Percentiles rank a stretch among this genome's conserved stretches.
Conservation (phyloP, 2,888 invertebrate genomes). For the Dione juno region DNA sequence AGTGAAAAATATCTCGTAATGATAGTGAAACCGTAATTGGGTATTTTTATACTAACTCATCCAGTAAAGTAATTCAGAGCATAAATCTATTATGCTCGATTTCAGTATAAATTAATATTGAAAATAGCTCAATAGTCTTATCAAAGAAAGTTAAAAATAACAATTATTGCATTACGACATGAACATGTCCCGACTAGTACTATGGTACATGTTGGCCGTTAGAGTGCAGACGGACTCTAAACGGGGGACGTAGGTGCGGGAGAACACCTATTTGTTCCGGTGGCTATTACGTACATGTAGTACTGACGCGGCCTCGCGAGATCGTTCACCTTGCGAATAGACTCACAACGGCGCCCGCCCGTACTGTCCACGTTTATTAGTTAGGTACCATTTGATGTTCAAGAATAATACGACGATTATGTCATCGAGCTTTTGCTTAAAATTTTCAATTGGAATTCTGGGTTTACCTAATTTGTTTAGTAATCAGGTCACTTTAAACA, state of each 20-base stretch:
- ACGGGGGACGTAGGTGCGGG: slow-evolving; percentile 42
- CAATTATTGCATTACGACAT: slow-evolving; percentile 36
- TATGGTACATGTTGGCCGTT: slow-evolving; percentile 46
- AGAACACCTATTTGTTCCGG: slow-evolving; percentile 54
- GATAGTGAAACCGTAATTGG: slow-evolving; percentile 69
- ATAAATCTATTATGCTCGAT: neutral
- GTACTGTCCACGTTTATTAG: slow-evolving; percentile 60
- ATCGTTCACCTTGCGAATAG: slow-evolving; percentile 77
- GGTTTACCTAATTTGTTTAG: neutral
- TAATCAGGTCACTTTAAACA: neutral
- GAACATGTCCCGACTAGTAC: slow-evolving; percentile 44
- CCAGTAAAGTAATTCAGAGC: neutral
- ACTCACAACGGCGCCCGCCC: slow-evolving; percentile 54
- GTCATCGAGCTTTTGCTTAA: slow-evolving; percentile 55
- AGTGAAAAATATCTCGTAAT: slow-evolving; percentile 63
- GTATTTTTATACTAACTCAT: slow-evolving; percentile 66
- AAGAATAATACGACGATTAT: slow-evolving; percentile 70
- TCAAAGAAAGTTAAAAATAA: neutral
- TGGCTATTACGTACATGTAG: slow-evolving; percentile 44
- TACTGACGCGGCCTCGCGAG: slow-evolving; percentile 69
- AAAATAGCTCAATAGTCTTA: rapidly evolving
- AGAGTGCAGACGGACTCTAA: slow-evolving; percentile 36
- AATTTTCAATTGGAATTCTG: neutral
- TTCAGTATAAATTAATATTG: neutral
- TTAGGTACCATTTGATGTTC: slow-evolving; percentile 66